These are phyloP conservation scores for Panthera uncia DNA, from an alignment of 2,113 vertebrate species.

Conservation along the genomic window DNA sequence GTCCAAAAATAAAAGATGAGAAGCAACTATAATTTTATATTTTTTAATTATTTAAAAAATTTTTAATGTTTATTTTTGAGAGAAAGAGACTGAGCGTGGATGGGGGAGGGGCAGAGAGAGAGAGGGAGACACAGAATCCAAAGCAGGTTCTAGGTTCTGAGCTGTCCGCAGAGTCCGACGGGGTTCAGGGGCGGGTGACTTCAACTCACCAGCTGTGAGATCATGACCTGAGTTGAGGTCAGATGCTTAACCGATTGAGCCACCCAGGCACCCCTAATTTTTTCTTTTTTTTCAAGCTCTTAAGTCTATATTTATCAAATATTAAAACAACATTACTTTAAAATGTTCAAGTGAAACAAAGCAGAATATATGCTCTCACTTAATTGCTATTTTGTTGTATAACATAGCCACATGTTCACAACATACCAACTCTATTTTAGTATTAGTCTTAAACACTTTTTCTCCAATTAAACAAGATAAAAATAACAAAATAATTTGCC, in stretches of 20 bases:
- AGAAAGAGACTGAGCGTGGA: too few species aligned
- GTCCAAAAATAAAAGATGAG: constrained; percentile 55
- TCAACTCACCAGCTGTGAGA: too few species aligned
- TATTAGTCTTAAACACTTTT: not conserved
- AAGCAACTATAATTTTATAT: constrained; percentile 40
- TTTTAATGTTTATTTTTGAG: too few species aligned
- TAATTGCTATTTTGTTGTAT: not conserved
- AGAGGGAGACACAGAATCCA: too few species aligned
- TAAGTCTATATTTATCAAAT: constrained; percentile 24
- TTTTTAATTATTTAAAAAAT: not conserved
- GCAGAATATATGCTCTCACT: not conserved
- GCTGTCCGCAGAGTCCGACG: too few species aligned
- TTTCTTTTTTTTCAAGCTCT: constrained; percentile 31
- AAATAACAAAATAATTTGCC: not conserved
- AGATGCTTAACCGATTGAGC: too few species aligned
- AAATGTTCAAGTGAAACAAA: constrained; percentile 19
- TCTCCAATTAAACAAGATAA: not conserved
- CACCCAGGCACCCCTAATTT: too few species aligned
- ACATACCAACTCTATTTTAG: not conserved
- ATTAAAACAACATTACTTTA: constrained; percentile 43
- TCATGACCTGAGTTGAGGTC: too few species aligned
- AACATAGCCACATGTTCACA: not conserved
- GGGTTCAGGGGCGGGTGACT: too few species aligned
- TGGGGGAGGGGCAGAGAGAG: too few species aligned
- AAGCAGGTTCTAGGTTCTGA: too few species aligned